phyloP scores from a whole-genome alignment of 1,140 invertebrate genomes.

The Nephila pilipes region DNA sequence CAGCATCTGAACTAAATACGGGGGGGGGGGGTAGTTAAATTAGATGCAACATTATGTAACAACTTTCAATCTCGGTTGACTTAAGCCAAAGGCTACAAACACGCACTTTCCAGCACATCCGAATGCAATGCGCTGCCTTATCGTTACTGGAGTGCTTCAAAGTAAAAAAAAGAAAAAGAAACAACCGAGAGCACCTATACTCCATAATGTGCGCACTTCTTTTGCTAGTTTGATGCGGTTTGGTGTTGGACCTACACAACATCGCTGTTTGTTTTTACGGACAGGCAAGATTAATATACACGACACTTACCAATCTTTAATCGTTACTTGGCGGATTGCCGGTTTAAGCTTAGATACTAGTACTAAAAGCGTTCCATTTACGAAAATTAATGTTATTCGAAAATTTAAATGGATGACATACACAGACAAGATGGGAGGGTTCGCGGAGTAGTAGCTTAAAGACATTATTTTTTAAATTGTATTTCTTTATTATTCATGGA shows the following conservation, averaged over 20 bases:
- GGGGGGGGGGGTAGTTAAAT: no score
- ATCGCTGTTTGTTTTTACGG: neutral
- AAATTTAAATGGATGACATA: no score
- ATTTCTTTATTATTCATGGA: no score
- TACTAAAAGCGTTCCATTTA: no score
- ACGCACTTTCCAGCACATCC: neutral
- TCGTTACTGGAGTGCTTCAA: neutral
- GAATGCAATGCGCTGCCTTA: neutral
- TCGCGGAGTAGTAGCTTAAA: no score
- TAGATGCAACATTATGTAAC: no score
- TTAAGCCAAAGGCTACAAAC: neutral
- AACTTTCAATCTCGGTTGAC: neutral
- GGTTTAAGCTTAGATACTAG: no score
- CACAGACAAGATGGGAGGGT: no score
- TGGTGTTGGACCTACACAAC: neutral
- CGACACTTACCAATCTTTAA: neutral
- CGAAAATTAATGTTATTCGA: no score
- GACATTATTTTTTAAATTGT: no score
- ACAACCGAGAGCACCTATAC: neutral
- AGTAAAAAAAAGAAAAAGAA: neutral
- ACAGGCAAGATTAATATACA: neutral
- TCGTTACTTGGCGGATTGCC: neutral
- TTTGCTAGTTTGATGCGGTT: neutral
- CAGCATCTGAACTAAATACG: no score
- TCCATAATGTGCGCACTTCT: neutral